A percentile compares a stretch with the other conserved stretches of the same genome.
phyloP scores from a whole-genome alignment of 2,888 invertebrate species.

The Cosmia trapezina region DNA sequence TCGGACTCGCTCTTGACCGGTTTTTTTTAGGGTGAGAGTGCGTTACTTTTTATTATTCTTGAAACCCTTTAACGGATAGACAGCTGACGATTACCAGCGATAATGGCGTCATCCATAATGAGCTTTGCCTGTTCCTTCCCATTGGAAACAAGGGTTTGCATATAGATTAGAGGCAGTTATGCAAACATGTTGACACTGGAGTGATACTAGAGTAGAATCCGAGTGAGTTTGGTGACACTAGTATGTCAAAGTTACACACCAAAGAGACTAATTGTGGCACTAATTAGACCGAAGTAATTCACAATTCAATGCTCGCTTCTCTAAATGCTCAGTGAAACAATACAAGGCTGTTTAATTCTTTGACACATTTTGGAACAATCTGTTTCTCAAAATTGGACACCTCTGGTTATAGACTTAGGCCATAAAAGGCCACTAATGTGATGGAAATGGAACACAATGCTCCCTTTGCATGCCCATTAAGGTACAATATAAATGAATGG shows the following conservation, averaged over 20 bases:
- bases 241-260: not conserved
- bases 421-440: not conserved
- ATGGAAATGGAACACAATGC: conserved; percentile 47
- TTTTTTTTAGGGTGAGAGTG: too few relatives aligned
- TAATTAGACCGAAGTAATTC: not conserved
- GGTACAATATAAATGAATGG: not conserved
- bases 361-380: conserved; percentile 10
- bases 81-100: too few relatives aligned
- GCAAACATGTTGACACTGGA: not conserved
- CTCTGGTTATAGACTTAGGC: not conserved
- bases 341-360: not conserved
- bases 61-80: too few relatives aligned
- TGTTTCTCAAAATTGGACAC: conserved; percentile 7
- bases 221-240: not conserved
- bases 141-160: too few relatives aligned
- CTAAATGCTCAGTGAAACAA: not conserved
- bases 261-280: not conserved
- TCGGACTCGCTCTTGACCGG: too few relatives aligned
- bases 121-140: too few relatives aligned
- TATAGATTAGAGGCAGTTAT: too few relatives aligned
- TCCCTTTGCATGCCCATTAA: conserved; percentile 23
- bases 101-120: too few relatives aligned
- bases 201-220: not conserved
- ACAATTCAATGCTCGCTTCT: not conserved
- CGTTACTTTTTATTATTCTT: too few relatives aligned